Conservation (phyloP, 2,113 vertebrate genomes). For the Lathamus discolor region DNA sequence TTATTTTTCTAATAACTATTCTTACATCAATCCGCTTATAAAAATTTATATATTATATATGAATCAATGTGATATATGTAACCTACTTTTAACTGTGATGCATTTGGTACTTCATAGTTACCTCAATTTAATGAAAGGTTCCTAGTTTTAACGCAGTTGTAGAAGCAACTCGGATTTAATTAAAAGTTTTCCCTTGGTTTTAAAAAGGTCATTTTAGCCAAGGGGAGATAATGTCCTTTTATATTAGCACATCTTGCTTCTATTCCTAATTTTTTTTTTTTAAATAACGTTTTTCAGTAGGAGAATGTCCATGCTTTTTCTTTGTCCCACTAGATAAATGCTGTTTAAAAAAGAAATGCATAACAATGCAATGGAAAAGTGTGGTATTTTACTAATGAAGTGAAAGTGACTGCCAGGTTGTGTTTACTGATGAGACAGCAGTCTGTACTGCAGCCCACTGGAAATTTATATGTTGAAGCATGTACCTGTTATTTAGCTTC, state of each 20-base stretch:
- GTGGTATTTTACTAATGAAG: slow-evolving; percentile 18
- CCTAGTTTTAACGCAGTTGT: slow-evolving; percentile 32
- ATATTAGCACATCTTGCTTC: slow-evolving; percentile 58
- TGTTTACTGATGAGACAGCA: slow-evolving; percentile 38
- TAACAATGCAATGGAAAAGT: background rate
- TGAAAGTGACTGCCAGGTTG: slow-evolving; percentile 5
- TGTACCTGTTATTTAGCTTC: slow-evolving; percentile 2
- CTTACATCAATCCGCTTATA: background rate
- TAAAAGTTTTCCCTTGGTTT: slow-evolving; percentile 68
- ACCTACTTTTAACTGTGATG: background rate
- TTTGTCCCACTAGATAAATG: background rate
- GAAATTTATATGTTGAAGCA: background rate
- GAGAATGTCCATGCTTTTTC: background rate
- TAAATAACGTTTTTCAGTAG: background rate
- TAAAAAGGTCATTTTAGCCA: slow-evolving; percentile 72
- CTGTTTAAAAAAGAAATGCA: background rate
- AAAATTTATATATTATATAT: slow-evolving; percentile 1
- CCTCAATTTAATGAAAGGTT: slow-evolving; percentile 34
- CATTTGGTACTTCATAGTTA: slow-evolving; percentile 42
- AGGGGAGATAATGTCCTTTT: slow-evolving; percentile 67
- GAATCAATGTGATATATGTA: background rate
- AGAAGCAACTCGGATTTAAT: slow-evolving; percentile 68
- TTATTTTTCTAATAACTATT: slow-evolving; percentile 17
- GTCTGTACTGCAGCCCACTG: background rate
- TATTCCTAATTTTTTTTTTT: slow-evolving; percentile 42